Evolutionary conservation across 2,797 vertebrate genomes (phyloP).

Genomic region (Helarctos malayanus): DNA sequence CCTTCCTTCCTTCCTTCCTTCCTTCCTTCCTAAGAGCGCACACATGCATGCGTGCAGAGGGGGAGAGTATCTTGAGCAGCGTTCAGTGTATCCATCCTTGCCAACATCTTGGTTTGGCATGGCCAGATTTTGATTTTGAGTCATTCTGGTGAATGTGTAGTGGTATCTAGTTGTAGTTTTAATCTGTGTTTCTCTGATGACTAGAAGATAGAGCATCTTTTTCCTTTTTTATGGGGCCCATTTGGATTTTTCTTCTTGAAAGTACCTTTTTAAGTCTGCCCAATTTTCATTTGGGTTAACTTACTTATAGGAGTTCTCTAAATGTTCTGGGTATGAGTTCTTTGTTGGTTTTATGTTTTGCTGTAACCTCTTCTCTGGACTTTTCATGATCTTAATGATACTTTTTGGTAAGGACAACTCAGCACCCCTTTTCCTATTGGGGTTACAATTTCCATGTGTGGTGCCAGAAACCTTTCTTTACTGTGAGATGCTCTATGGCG

Average conservation of each 20-base stretch:
- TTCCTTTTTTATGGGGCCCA: neutral
- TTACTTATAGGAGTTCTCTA: neutral
- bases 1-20: neutral
- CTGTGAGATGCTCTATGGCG: neutral
- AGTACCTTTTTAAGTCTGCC: neutral
- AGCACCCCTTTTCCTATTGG: neutral
- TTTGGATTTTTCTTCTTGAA: neutral
- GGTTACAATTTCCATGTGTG: neutral
- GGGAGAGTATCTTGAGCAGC: neutral
- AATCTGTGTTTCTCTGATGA: slow-evolving; percentile 3
- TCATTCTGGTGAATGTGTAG: neutral
- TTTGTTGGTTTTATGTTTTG: slow-evolving; percentile 37
- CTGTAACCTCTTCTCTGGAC: neutral
- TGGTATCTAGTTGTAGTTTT: neutral
- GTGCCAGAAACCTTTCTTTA: neutral
- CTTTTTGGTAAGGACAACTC: slow-evolving; percentile 19
- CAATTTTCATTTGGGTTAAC: neutral
- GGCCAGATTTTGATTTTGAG: neutral
- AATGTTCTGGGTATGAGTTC: neutral
- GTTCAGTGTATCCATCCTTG: neutral
- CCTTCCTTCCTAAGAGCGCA: neutral
- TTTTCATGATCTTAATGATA: slow-evolving; percentile 20
- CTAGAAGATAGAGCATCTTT: neutral
- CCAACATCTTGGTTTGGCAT: neutral
- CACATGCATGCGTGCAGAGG: neutral